phyloP scores from a whole-genome alignment of 2,888 invertebrate species.

The Luperina testacea region DNA sequence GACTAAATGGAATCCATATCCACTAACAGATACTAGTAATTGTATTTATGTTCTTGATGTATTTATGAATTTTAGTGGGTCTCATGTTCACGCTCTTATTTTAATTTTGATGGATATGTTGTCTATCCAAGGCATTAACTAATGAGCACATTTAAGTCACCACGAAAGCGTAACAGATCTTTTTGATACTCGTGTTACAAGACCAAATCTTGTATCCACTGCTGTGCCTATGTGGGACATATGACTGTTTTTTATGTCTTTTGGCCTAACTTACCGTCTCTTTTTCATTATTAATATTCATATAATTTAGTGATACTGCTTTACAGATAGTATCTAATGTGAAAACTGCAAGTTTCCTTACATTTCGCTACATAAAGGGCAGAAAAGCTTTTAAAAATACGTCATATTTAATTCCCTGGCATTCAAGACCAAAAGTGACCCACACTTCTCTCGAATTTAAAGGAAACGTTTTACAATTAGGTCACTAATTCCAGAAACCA shows the following conservation, averaged over 20 bases:
- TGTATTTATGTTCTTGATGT: too few species aligned
- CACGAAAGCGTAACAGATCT: constrained; percentile 56
- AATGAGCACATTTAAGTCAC: constrained; percentile 47
- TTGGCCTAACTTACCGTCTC: constrained; percentile 15
- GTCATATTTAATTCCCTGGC: background rate
- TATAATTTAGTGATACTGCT: background rate
- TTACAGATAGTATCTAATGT: background rate
- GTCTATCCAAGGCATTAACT: constrained; percentile 28
- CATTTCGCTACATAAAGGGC: background rate
- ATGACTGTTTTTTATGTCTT: constrained; percentile 27
- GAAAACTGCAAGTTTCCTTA: background rate
- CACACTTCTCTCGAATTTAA: background rate
- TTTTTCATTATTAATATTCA: background rate
- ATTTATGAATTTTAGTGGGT: too few species aligned
- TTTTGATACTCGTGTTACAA: constrained; percentile 51
- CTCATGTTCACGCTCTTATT: too few species aligned
- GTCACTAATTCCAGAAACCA: constrained; percentile 14
- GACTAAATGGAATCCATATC: too few species aligned
- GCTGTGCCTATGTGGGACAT: constrained; percentile 29
- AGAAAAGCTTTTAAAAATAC: background rate
- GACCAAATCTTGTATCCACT: constrained; percentile 50
- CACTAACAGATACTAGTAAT: too few species aligned
- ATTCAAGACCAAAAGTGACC: background rate
- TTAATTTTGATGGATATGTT: constrained; percentile 13
- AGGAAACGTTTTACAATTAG: constrained; percentile 14